Evolutionary conservation across 2,888 invertebrate genomes (phyloP), one percentile per base, ranked within the genome.

Genomic region (Neria commutata): DNA sequence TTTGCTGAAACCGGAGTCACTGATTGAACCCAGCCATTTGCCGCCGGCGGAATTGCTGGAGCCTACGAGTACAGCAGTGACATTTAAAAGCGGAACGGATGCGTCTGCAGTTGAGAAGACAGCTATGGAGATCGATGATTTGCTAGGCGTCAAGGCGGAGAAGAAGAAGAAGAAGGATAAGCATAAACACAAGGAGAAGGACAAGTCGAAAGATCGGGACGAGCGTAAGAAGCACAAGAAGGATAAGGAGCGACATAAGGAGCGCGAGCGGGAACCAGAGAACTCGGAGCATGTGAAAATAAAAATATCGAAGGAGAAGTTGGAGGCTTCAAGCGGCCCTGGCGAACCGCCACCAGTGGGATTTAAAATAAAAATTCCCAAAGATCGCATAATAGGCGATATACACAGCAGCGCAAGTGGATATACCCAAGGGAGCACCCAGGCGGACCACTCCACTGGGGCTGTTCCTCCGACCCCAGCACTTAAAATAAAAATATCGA

Each of bases 291-390:
- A 69, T 29, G 73, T 78, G 14, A 87, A 85, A 75, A 85, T 88
- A 54, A 88, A 86, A 46, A 87, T 87, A 63, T 84, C 86, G 4
- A 87, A 86, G 74, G 86, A 87, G 60, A 87, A 86, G 72, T 74
- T 86, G 5, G 70, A 69, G 49, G 34, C 45, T 6, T 19, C n/a
- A 4, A 34, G 61, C 17, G 53, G 60, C 37, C 71, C 63, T 66
- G 67, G 69, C 55, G 45, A 40, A 24, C 33, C 61, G 19, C 71
- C 76, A 34, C 68, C 70, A 8, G 68, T 83, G 1, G 88, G 89
- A 1, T 76, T 93, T 48, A 92, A 92, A 79, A 90, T 93, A 50
- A 93, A 92, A 79, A 93, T 93, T 53, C 89, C 91, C 0, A 91
- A 91, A 74, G 91, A 91, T 64, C 83, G 89, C 52, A 42, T 42